Conservation (phyloP, 2,113 vertebrate genomes). For the Seriola quinqueradiata region DNA sequence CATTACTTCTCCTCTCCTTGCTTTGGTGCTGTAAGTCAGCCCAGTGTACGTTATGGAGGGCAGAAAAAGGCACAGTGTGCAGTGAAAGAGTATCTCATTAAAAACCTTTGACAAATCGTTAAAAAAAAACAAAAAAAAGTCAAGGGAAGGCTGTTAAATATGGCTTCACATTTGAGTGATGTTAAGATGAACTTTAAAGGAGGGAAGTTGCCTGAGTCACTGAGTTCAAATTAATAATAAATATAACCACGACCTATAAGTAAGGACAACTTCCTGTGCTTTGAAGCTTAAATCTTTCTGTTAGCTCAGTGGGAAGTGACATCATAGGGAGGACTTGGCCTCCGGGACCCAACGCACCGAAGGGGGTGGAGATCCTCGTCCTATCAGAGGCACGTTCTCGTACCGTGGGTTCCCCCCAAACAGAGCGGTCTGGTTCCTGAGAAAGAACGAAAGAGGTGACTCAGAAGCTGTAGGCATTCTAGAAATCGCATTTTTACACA, state of each 20-base stretch:
- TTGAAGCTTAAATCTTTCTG: constrained; percentile 22
- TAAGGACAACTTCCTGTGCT: constrained; percentile 26
- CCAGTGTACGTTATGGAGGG: constrained; percentile 2
- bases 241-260: constrained; percentile 7
- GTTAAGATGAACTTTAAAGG: neutral
- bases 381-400: constrained; percentile 96
- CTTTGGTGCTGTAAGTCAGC: constrained; percentile 17
- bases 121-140: constrained; percentile 1
- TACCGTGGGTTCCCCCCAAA: constrained; percentile 95
- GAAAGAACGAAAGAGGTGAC: neutral
- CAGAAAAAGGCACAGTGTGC: constrained; percentile 33
- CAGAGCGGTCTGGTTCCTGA: constrained; percentile 93
- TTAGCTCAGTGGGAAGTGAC: constrained; percentile 35
- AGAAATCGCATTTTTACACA: too few species aligned
- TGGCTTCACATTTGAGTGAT: neutral
- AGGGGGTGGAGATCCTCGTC: constrained; percentile 95
- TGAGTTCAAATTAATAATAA: neutral
- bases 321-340: constrained; percentile 71
- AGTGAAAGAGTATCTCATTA: neutral
- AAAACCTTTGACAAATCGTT: neutral
- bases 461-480: neutral
- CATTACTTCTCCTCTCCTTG: constrained; percentile 54
- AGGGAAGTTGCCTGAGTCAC: neutral
- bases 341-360: constrained; percentile 88
- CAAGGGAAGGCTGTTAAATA: neutral